Conservation (phyloP, 2,113 vertebrate genomes). For the Azemiops feae region DNA sequence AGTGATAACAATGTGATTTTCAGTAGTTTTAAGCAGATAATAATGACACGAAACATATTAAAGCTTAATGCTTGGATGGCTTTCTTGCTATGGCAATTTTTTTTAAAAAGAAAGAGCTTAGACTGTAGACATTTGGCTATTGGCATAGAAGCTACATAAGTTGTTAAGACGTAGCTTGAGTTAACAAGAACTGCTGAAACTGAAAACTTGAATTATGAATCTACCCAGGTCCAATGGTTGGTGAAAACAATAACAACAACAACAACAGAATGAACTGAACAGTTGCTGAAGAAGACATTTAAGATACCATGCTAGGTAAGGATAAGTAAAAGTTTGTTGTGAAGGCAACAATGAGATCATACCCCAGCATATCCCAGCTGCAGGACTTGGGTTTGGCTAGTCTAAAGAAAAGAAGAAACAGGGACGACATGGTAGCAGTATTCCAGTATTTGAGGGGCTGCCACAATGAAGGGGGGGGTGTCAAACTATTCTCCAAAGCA, state of each 20-base stretch:
- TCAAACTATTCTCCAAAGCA: no score
- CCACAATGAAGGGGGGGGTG: no score
- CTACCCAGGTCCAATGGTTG: conserved; percentile 50
- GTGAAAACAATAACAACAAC: conserved; percentile 46
- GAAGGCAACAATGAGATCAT: conserved; percentile 39
- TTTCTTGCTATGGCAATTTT: conserved; percentile 52
- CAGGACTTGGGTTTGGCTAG: no score
- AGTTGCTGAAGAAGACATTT: conserved; percentile 40
- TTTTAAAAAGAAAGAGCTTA: conserved; percentile 3
- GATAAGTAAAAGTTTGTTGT: conserved; percentile 42
- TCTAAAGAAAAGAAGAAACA: no score
- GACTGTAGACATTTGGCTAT: conserved; percentile 49
- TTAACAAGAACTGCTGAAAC: conserved; percentile 63
- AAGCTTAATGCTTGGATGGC: conserved; percentile 35
- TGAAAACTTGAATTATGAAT: conserved; percentile 60
- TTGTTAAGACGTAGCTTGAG: conserved; percentile 52
- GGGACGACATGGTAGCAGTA: no score
- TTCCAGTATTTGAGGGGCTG: no score
- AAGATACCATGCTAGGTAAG: conserved; percentile 42
- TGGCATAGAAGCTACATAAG: conserved; percentile 31
- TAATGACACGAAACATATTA: conserved; percentile 49
- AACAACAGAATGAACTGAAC: conserved; percentile 49
- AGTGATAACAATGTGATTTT: conserved; percentile 47
- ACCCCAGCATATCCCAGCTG: neutral
- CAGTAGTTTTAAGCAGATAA: conserved; percentile 55